phyloP scores from a whole-genome alignment of 2,888 invertebrate species.

The Drosophila basisetae region DNA sequence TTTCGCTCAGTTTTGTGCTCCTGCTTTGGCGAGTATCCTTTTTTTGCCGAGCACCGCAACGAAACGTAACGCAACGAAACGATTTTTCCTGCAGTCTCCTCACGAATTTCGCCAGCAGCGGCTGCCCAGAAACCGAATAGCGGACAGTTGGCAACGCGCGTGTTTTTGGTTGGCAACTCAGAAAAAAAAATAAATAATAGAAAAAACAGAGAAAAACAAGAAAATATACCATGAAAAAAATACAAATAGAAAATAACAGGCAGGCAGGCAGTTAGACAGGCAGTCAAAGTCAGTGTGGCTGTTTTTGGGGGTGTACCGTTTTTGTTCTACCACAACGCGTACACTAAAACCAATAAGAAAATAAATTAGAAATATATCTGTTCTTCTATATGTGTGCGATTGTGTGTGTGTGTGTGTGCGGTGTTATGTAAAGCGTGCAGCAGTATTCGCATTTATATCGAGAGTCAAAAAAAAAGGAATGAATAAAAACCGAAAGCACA shows the following conservation, averaged over 20 bases:
- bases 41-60: constrained; percentile 34
- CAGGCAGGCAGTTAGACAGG: constrained; percentile 14
- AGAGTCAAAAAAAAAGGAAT: constrained; percentile 25
- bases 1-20: constrained; percentile 48
- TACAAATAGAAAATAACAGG: constrained; percentile 10
- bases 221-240: background rate
- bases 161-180: constrained; percentile 73
- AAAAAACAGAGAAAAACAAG: constrained; percentile 22
- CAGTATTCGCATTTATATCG: constrained; percentile 41
- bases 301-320: constrained; percentile 6
- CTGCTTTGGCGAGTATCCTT: constrained; percentile 52
- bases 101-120: constrained; percentile 68
- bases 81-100: constrained; percentile 70
- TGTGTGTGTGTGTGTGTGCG: constrained; percentile 36
- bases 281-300: constrained; percentile 24
- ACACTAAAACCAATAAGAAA: constrained; percentile 67
- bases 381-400: constrained; percentile 31
- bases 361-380: constrained; percentile 69
- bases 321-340: constrained; percentile 32
- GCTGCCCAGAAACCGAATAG: constrained; percentile 50
- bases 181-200: constrained; percentile 9
- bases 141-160: constrained; percentile 67
- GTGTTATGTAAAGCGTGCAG: constrained; percentile 60
- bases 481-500: constrained; percentile 42
- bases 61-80: constrained; percentile 16